Conservation (phyloP, 1,140 invertebrate species). For the Phenacoccus solenopsis region DNA sequence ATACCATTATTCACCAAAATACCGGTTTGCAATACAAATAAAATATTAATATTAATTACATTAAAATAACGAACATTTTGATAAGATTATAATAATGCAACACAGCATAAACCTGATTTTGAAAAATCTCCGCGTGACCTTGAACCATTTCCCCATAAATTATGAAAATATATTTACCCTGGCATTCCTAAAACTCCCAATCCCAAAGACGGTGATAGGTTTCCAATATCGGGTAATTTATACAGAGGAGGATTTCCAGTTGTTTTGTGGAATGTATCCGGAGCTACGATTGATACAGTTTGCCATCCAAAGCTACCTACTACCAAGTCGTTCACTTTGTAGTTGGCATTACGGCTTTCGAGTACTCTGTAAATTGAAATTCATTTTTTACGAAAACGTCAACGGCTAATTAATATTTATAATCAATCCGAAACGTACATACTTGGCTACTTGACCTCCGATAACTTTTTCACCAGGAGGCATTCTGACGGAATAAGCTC, state of each 20-base stretch:
- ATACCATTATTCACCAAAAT: no score
- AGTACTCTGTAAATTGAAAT: slow-evolving; percentile 38
- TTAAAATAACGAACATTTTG: no score
- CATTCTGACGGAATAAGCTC: not conserved
- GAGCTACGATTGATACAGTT: slow-evolving; percentile 35
- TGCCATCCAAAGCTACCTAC: slow-evolving; percentile 47
- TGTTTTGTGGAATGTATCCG: slow-evolving; percentile 11
- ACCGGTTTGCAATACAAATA: no score
- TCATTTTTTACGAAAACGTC: not conserved
- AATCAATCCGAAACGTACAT: not conserved
- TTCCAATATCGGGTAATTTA: slow-evolving; percentile 39
- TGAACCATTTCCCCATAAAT: no score
- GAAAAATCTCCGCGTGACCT: no score
- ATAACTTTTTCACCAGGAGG: not conserved
- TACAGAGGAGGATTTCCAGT: slow-evolving; percentile 27
- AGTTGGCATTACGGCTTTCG: slow-evolving; percentile 45
- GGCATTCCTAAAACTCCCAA: slow-evolving; percentile 50
- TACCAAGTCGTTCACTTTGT: slow-evolving; percentile 43
- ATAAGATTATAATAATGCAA: no score
- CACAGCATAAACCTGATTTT: no score
- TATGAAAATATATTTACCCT: slow-evolving; percentile 36
- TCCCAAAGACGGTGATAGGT: slow-evolving; percentile 42
- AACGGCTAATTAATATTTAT: not conserved
- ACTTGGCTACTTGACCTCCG: slow-evolving; percentile 12
- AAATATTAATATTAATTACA: no score